A percentile compares a stretch with the other conserved stretches of the same genome.
Evolutionary conservation across 37 sponge, comb jelly and placozoan species (phyloP).

Genomic region (Ephydatia muelleri): DNA sequence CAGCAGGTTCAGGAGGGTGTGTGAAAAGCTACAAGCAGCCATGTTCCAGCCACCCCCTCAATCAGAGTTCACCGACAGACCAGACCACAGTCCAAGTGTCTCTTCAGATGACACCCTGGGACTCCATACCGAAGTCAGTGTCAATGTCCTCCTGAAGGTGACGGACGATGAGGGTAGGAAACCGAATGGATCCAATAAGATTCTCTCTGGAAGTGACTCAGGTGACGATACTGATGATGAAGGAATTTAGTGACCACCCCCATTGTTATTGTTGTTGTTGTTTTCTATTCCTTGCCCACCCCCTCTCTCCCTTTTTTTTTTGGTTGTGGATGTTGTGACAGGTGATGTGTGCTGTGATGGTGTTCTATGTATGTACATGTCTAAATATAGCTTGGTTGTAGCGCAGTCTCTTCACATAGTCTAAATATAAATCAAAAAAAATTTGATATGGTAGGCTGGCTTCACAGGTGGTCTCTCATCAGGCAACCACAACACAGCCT

Average conservation of each 20-base stretch:
- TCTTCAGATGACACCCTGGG: conserved; percentile 53
- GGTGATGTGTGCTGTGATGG: too few species aligned
- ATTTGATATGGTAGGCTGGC: too few species aligned
- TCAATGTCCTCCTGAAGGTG: not conserved
- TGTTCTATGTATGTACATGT: too few species aligned
- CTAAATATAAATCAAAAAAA: too few species aligned
- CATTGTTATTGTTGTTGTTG: not conserved
- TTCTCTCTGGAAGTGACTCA: not conserved
- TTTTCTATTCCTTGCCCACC: too few species aligned
- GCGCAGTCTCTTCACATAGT: too few species aligned
- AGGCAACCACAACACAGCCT: too few species aligned
- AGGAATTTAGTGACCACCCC: not conserved
- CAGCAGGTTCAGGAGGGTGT: conserved; percentile 46
- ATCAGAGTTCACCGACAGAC: not conserved
- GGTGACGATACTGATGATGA: not conserved
- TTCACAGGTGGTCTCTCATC: too few species aligned
- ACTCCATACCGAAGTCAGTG: not conserved
- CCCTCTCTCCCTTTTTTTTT: too few species aligned
- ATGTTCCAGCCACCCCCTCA: conserved; percentile 21
- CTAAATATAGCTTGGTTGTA: too few species aligned
- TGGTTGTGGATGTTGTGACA: too few species aligned
- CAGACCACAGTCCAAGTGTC: conserved; percentile 17
- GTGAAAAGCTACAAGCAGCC: conserved; percentile 60
- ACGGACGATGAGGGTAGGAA: not conserved
- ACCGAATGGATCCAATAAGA: not conserved